Evolutionary conservation across 2,797 vertebrate genomes (phyloP), one percentile per base, ranked within the genome.

Genomic region (Peromyscus eremicus): DNA sequence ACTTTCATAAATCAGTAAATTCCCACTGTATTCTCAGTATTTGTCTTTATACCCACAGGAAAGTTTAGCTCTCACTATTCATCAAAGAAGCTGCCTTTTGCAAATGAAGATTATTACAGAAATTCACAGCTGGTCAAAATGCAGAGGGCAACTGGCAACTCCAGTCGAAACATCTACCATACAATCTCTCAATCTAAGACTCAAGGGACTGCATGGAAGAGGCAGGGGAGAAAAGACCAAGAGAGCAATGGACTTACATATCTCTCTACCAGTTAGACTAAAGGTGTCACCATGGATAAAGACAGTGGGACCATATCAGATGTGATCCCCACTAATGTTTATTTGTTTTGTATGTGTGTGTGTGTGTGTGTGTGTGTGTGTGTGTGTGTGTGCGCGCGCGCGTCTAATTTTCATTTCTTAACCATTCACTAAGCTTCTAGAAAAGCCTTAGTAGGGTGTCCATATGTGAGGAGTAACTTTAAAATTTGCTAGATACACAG

Each of bases 391-490:
- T 70, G 34, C 37, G 37, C 73, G 25, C 66, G 19, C 32, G 43
- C 29, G 9, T 89, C 9, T 91, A 19, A 60, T 90, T 92, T 96
- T 91, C 16, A 40, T 66, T 73, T 77, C 57, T n/a, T 84, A 68
- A 5, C 3, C 27, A 6, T n/a, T 91, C 81, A 13, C 21, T 94
- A 27, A 90, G 21, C 13, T 75, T n/a, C 13, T 52, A 70, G 17
- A 90, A 97, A 14, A 12, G 1, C 6, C n/a, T 57, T 8, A 11
- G 12, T 32, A 70, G 2, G 85, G 1, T 23, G 86, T 64, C 2
- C 32, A 37, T 75, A 6, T 46, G 27, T 55, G 6, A 84, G 19
- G 10, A 0, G 29, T 81, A 49, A 83, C 27, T 43, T 70, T 62
- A 87, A 75, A 80, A 82, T 46, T 68, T 89, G 25, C 21, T 37